phyloP scores from a whole-genome alignment of 2,113 vertebrate species.

The Brienomyrus brachyistius region DNA sequence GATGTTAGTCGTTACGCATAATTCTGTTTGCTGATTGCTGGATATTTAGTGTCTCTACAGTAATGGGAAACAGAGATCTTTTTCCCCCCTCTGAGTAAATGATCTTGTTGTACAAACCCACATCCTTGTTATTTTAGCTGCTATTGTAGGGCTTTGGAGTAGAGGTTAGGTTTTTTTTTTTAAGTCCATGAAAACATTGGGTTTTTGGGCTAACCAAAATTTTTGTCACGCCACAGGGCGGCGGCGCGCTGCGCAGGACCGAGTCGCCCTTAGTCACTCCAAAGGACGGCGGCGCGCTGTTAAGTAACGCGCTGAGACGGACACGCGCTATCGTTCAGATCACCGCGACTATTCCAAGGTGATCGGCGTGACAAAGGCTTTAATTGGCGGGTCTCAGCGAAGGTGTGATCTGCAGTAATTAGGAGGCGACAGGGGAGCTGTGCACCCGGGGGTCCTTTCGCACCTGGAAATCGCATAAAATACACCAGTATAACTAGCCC shows the following conservation, averaged over 20 bases:
- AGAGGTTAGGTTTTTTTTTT: slow-evolving; percentile 16
- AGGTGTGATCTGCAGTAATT: background rate
- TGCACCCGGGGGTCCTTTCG: background rate
- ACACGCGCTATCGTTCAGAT: background rate
- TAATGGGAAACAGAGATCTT: slow-evolving; percentile 36
- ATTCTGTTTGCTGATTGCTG: slow-evolving; percentile 42
- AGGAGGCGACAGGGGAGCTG: background rate
- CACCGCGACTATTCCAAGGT: background rate
- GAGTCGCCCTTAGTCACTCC: background rate
- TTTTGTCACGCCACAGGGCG: slow-evolving; percentile 11
- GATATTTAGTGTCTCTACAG: slow-evolving; percentile 38
- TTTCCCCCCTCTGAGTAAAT: slow-evolving; percentile 20
- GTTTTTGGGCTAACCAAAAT: slow-evolving; percentile 30
- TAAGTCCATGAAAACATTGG: slow-evolving; percentile 26
- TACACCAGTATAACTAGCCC: background rate
- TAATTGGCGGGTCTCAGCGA: background rate
- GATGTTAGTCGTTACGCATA: slow-evolving; percentile 37
- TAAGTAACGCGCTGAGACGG: background rate
- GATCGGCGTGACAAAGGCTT: background rate
- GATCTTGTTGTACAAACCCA: slow-evolving; percentile 35
- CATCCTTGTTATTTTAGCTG: slow-evolving; percentile 26
- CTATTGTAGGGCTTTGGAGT: slow-evolving; percentile 26
- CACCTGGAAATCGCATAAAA: background rate
- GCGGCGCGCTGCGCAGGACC: background rate
- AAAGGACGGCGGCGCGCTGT: background rate